Conservation (phyloP, 1,140 invertebrate species). For the Paraescarpia echinospica region DNA sequence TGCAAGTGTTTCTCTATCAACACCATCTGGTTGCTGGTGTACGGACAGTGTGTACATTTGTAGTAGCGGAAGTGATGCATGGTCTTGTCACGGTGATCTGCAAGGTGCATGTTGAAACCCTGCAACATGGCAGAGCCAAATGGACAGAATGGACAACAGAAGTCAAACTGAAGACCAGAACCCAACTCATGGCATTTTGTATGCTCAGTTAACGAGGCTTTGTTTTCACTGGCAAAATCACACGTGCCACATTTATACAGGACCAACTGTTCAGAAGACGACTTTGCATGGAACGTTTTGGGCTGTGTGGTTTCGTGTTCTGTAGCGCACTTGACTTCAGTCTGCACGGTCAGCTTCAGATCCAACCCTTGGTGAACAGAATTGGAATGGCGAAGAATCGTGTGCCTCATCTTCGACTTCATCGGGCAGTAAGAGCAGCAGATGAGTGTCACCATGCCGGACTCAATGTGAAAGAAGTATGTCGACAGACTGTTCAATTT, state of each 20-base stretch:
- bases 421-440: background rate
- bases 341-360: background rate
- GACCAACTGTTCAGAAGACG: background rate
- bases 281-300: background rate
- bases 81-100: background rate
- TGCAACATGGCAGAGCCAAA: background rate
- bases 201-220: background rate
- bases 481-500: background rate
- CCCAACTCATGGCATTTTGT: background rate
- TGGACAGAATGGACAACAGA: background rate
- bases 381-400: background rate
- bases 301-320: background rate
- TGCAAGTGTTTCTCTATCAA: constrained; percentile 22
- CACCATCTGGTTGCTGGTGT: constrained; percentile 17
- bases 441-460: background rate
- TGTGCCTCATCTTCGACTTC: background rate
- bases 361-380: background rate
- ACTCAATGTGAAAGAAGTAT: background rate
- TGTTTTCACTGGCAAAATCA: background rate
- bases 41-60: constrained; percentile 25
- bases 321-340: background rate
- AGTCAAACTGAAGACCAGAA: background rate
- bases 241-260: background rate
- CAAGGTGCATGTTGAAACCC: background rate
- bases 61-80: constrained; percentile 19